Conservation (phyloP, 2,113 vertebrate species). For the Chascanopsetta lugubris region DNA sequence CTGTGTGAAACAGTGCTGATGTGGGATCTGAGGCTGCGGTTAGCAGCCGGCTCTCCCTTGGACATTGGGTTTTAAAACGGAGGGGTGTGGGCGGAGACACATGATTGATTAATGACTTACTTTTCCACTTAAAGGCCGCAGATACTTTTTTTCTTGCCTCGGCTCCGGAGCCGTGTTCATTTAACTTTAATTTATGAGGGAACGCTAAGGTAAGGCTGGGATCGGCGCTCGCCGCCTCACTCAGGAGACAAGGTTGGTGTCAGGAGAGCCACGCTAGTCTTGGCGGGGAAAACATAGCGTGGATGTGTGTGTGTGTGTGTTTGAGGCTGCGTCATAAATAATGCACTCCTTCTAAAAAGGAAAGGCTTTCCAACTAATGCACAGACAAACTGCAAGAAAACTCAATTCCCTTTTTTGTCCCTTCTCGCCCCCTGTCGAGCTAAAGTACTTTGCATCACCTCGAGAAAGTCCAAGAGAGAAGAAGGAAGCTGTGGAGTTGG, state of each 20-base stretch:
- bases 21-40: conserved; percentile 57
- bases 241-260: conserved; percentile 67
- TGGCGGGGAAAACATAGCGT: conserved; percentile 33
- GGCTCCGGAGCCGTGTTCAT: conserved; percentile 57
- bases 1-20: conserved; percentile 30
- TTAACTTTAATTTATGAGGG: conserved; percentile 78
- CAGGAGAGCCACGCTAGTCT: conserved; percentile 64
- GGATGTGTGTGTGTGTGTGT: conserved; percentile 23
- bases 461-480: conserved; percentile 41
- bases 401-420: conserved; percentile 55
- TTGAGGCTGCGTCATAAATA: conserved; percentile 75
- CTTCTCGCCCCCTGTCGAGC: conserved; percentile 47
- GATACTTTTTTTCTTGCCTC: conserved; percentile 55
- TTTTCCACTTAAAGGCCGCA: conserved; percentile 76
- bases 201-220: conserved; percentile 74
- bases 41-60: conserved; percentile 66
- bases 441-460: conserved; percentile 58
- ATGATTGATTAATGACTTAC: conserved; percentile 82
- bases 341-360: conserved; percentile 72
- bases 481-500: conserved; percentile 14
- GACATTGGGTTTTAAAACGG: conserved; percentile 73
- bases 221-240: conserved; percentile 52
- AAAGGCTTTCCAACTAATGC: conserved; percentile 72
- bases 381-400: conserved; percentile 60
- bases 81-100: conserved; percentile 62